Base-by-base conservation (phyloP, 2,113 vertebrate genomes). In the Ceyx margarethae region DNA sequence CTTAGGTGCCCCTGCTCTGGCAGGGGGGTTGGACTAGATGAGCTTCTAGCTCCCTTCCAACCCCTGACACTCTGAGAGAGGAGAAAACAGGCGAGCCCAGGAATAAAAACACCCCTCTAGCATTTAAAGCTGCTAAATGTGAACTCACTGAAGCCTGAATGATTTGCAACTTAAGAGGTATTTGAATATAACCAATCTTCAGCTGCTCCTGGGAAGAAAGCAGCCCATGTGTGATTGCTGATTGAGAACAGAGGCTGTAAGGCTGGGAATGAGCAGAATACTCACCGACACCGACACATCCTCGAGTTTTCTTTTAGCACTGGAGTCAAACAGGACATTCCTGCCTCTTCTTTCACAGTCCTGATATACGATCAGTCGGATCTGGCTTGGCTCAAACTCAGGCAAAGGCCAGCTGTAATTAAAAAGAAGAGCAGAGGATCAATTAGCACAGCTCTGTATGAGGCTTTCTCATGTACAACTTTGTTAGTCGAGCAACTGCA, bases 281-380 rank as follows among this genome's bases (percentile, higher is more conserved):
- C 99, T 99, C 96, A 99, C 99, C 46, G 98, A 98, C 89, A 98
- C 97, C 2, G 98, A 98, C 68, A 98, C 96, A 68, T 99, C 99
- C 82, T 99, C 99, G 11, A 97, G 96, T 97, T 96, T 99, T 90
- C 98, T 99, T 86, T 99, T 99, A 96, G 98, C 96, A 22, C 98
- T 99, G 83, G 99, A 99, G 96, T 99, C 99, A 81, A 99, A 99
- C 46, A 99, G 98, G 96, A 99, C 99, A 97, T 99, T 99, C 91
- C 99, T 97, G 31, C 99, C 99, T 22, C 99, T 98, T 85, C 98
- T 98, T 91, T 99, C 99, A 25, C 99, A 99, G 97, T 99, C 99
- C 97, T 99, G 99, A 93, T 99, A 99, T 15, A 99, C 99, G 11
- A 99, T 98, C 94, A 99, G 98, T 73, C 99, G 98, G 97, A 99